phyloP scores from a whole-genome alignment of 2,888 invertebrate species.

The Sphinx pinastri region DNA sequence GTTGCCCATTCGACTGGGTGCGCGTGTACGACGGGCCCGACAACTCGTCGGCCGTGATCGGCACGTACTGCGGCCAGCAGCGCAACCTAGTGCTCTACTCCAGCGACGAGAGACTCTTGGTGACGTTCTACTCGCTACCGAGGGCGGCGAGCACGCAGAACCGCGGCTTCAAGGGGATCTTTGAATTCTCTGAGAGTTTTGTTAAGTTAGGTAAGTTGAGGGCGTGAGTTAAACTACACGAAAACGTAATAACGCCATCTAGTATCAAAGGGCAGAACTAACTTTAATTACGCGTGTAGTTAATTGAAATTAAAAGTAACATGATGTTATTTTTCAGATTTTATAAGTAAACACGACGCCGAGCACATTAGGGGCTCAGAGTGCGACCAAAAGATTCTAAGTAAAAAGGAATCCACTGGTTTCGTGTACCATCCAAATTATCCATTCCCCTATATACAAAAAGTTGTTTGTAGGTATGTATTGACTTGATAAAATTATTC shows the following conservation, averaged over 20 bases:
- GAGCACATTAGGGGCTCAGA: slow-evolving; percentile 98
- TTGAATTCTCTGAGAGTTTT: slow-evolving; percentile 99
- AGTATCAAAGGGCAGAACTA: background rate
- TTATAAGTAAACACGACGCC: slow-evolving; percentile 96
- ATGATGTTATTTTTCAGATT: slow-evolving; percentile 85
- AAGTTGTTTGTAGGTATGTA: slow-evolving; percentile 94
- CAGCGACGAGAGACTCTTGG: slow-evolving; percentile 94
- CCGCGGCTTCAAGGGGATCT: slow-evolving; percentile 99
- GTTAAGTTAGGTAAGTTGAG: slow-evolving; percentile 94
- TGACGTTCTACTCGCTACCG: slow-evolving; percentile 95
- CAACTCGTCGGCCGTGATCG: slow-evolving; percentile 94
- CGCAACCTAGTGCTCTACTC: slow-evolving; percentile 98
- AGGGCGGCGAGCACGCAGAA: slow-evolving; percentile 97
- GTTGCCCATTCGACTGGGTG: slow-evolving; percentile 99
- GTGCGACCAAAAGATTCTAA: slow-evolving; percentile 99
- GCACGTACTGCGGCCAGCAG: slow-evolving; percentile 98
- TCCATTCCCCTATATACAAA: slow-evolving; percentile 97
- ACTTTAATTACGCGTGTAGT: too few relatives aligned
- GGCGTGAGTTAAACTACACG: background rate
- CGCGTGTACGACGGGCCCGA: slow-evolving; percentile 98
- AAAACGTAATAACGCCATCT: background rate
- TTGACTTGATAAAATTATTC: background rate
- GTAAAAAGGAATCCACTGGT: slow-evolving; percentile 96
- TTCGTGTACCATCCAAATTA: slow-evolving; percentile 98
- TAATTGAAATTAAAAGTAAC: background rate